These are phyloP conservation scores for Eutolmus rufibarbis DNA, from an alignment of 2,888 invertebrate species.

Conservation along the genomic window DNA sequence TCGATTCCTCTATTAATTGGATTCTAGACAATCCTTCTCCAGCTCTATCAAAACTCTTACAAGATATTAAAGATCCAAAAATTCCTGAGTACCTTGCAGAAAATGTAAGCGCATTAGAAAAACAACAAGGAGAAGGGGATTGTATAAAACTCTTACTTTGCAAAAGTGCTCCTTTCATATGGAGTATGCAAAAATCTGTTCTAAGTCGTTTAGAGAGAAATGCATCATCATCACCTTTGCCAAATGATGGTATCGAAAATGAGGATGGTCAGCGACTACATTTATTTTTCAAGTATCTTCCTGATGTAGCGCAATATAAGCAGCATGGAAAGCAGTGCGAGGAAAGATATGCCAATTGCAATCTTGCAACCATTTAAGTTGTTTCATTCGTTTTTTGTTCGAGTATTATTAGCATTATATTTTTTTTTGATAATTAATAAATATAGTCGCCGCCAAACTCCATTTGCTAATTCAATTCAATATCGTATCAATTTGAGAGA, in stretches of 20 bases:
- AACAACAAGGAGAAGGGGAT: slow-evolving; percentile 69
- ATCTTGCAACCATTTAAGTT: slow-evolving; percentile 46
- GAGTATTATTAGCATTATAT: no score
- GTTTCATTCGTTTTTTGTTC: background rate
- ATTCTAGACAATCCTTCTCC: slow-evolving; percentile 70
- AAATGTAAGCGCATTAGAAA: slow-evolving; percentile 66
- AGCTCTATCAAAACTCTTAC: slow-evolving; percentile 67
- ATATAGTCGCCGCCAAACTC: no score
- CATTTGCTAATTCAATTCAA: no score
- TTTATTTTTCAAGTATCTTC: slow-evolving; percentile 70
- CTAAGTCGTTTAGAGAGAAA: slow-evolving; percentile 52
- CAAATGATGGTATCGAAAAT: background rate
- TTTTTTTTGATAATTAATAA: background rate
- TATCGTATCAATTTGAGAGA: no score
- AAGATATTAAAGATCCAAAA: slow-evolving; percentile 69
- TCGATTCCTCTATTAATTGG: slow-evolving; percentile 68
- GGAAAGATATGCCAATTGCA: slow-evolving; percentile 66
- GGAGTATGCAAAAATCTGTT: slow-evolving; percentile 77
- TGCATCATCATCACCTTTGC: background rate
- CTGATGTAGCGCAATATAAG: slow-evolving; percentile 68
- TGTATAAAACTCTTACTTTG: slow-evolving; percentile 78
- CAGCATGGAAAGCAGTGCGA: slow-evolving; percentile 71
- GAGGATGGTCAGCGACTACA: slow-evolving; percentile 54
- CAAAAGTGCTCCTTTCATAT: slow-evolving; percentile 78
- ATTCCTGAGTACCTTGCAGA: slow-evolving; percentile 71